Evolutionary conservation across 1,140 invertebrate species (phyloP), one percentile per base, ranked within the genome.

Genomic region (Sycophaga agraensis): DNA sequence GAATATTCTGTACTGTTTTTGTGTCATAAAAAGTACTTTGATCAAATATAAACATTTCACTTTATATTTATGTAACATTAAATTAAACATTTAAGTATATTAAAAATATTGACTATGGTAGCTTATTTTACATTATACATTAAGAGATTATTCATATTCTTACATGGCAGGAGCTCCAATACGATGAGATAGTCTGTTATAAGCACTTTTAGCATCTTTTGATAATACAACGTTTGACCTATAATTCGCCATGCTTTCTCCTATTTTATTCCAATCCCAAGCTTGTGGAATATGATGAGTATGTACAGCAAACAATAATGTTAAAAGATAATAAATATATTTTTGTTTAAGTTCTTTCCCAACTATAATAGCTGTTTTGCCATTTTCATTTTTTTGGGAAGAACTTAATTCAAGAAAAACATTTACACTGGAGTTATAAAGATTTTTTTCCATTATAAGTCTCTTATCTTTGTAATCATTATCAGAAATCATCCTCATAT

Each of bases 181-280:
- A 24, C 69, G 66, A 35, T 40, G 24, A 51, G 79, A 80, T 11
- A 85, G 63, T 67, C 73, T 82, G 48, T 79, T 82, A 45, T 78
- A 84, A 22, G 77, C 76, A 31, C n/a, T 63, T 68, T 81, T 84
- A 0, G 79, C 68, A 56, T 82, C 75, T 49, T 75, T 82, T 0
- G 73, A 70, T 21, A 84, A 68, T 5, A 70, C 64, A 11, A 74
- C 64, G 39, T 69, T 58, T 9, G 64, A 60, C 56, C 74, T 73
- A 45, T 79, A 82, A 45, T 70, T 66, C 40, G 66, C 63, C 28
- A 84, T 69, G 11, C 39, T 58, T 19, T 73, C 60, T 2, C 67
- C 70, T 51, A 84, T 66, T 37, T 68, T 57, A 31, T 70, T 31
- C 83, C 83, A 85, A 53, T 83, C 61, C 73, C 78, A 80, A 17